Base-by-base conservation (phyloP, 2,888 invertebrate species). In the Phytoseiulus persimilis region DNA sequence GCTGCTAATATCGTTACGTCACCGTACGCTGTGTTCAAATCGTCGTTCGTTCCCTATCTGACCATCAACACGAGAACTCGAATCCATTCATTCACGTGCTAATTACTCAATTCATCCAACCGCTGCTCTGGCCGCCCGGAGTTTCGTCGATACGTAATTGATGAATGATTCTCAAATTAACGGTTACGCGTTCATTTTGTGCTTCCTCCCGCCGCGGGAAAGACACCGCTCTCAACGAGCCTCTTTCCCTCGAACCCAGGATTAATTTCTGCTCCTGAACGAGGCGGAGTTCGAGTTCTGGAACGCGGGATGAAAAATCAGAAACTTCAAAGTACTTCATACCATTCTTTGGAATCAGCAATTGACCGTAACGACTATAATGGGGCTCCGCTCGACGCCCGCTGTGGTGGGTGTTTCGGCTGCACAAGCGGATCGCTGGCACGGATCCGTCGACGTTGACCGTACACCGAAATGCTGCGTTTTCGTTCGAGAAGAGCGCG, bases 281-380 rank as follows among this genome's bases (percentile, higher is more conserved):
- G 65, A 65, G 18, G 23, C 1, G 2, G 28, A 65, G 14, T 11
- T 28, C 9, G 65, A 28, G 14, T 2, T 28, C 5, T 23, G 1
- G 65, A 65, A 2, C 28, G 14, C 5, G 65, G 18, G 28, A 65
- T 11, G 9, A 28, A 14, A 28, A 65, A 11, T 11, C 65, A 65
- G 18, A 65, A 65, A 65, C 65, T 18, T 65, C 65, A 65, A 23
- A 6, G 65, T 65, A 65, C 11, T 65, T 65, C 65, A 65, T 2
- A 65, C 11, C 65, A 23, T 65, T 28, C 65, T 65, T 65, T 18
- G 65, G 18, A 65, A 65, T 65, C 65, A 23, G 65, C 65, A 65
- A 65, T 65, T 65, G 65, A 65, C 65, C 65, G 65, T 65, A 65
- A 65, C 65, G 65, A 65, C 65, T 65, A 65, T 65, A 65, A 65